Evolutionary conservation across 1,140 invertebrate species (phyloP), one percentile per base, ranked within the genome.

Genomic region (Scaptomyza graminum): DNA sequence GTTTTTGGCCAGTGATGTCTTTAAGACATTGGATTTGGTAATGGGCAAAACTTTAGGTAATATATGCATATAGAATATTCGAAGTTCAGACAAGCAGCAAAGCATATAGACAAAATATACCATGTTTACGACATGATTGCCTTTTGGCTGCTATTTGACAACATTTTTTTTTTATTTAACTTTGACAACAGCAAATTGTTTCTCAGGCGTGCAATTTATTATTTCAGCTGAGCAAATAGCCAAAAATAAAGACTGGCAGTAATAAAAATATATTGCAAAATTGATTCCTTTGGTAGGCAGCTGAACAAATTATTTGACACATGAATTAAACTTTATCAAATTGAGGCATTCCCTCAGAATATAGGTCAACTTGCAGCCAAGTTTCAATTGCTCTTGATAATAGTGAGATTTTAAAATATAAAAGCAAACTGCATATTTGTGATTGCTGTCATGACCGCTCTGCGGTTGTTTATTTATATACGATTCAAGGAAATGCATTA

Each of bases 401-500:
- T 46, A 16, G 41, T 15, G 22, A 56, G 44, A 65, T 9, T n/a
- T n/a, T n/a, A n/a, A n/a, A n/a, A 34, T 34, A 9, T 60, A 79
- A 63, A 79, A 74, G 69, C 71, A 41, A 75, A 54, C 66, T 25
- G 28, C 15, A 57, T 41, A 74, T 74, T 69, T 46, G 63, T 70
- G 51, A 57, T 34, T 60, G 50, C 28, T 16, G 52, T 44, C 44
- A 44, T 25, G 51, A 37, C 46, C 8, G 6, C 50, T 31, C 22
- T 82, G 83, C 46, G 83, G 83, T 83, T 79, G 66, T 79, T 83
- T 87, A 76, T 87, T 88, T 88, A 83, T 88, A 34, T 34, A 73
- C 63, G 73, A 39, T 69, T 68, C 68, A 63, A 55, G 68, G 54
- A 78, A 74, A 60, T 64, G 61, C 68, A 76, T 83, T 89, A 89